phyloP scores from a whole-genome alignment of 2,113 vertebrate genomes.

The Chaetodon trifascialis region DNA sequence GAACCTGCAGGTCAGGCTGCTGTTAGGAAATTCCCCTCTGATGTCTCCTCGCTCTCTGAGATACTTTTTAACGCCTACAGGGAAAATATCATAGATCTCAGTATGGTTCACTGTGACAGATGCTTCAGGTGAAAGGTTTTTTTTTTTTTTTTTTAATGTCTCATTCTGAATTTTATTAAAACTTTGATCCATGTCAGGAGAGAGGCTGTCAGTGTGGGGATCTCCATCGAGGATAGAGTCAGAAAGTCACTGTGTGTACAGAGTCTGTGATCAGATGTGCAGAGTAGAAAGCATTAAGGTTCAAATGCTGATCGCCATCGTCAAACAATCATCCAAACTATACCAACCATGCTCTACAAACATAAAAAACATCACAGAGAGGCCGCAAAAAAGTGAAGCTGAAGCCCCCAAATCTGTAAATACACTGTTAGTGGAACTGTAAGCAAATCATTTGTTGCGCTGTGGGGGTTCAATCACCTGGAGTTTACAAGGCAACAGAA shows the following conservation, averaged over 20 bases:
- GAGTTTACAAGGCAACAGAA: not conserved
- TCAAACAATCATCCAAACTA: not conserved
- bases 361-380: not conserved
- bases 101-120: slow-evolving; percentile 5
- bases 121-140: slow-evolving; percentile 22
- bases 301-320: not conserved
- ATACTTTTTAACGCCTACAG: slow-evolving; percentile 20
- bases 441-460: not conserved
- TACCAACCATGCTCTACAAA: not conserved
- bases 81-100: slow-evolving; percentile 20
- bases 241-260: not conserved
- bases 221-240: not conserved
- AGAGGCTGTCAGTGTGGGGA: not conserved
- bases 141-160: not conserved
- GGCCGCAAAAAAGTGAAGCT: not conserved
- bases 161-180: slow-evolving; percentile 34
- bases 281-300: not conserved
- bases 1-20: slow-evolving; percentile 31
- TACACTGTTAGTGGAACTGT: not conserved
- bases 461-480: not conserved
- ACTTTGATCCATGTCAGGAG: slow-evolving; percentile 25
- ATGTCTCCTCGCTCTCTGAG: slow-evolving; percentile 24
- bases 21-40: slow-evolving; percentile 25
- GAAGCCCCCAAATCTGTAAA: not conserved
- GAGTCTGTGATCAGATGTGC: slow-evolving; percentile 12